Evolutionary conservation across 2,797 vertebrate species (phyloP).

Genomic region (Takifugu ocellatus): DNA sequence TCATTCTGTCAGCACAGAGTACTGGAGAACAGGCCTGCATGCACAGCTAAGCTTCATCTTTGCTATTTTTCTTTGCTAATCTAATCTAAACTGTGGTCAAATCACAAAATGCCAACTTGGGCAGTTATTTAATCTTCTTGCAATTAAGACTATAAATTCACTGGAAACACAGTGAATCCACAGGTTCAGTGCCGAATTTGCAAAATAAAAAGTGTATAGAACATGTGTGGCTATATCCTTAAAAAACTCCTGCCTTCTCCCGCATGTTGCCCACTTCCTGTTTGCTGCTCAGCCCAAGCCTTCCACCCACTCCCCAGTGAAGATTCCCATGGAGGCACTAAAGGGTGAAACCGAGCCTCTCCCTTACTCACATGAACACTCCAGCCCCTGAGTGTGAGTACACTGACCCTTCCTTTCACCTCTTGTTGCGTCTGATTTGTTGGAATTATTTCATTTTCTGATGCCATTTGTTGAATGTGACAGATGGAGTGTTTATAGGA

Average conservation of each 20-base stretch:
- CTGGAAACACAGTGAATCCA: no score
- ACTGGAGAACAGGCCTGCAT: no score
- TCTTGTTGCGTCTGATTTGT: neutral
- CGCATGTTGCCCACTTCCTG: conserved; percentile 53
- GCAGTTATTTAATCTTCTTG: no score
- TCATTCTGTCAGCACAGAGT: no score
- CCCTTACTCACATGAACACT: conserved; percentile 28
- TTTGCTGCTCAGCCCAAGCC: conserved; percentile 50
- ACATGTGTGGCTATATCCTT: neutral
- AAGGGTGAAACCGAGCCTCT: conserved; percentile 24
- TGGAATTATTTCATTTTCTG: neutral
- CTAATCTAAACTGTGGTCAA: no score
- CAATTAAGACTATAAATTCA: no score
- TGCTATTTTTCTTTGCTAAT: no score
- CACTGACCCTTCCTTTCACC: neutral
- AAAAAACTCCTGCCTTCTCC: conserved; percentile 7
- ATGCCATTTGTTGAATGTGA: conserved; percentile 12
- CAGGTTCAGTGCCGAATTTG: no score
- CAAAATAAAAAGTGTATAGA: neutral
- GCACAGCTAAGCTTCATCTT: no score
- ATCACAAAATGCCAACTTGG: no score
- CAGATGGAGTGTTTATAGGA: conserved; percentile 1
- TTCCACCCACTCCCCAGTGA: conserved; percentile 43
- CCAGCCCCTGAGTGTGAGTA: conserved; percentile 68
- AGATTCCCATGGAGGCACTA: conserved; percentile 61